A percentile compares a stretch with the other conserved stretches of the same genome.
Evolutionary conservation across 2,113 vertebrate species (phyloP).

Genomic region (Jaculus jaculus): DNA sequence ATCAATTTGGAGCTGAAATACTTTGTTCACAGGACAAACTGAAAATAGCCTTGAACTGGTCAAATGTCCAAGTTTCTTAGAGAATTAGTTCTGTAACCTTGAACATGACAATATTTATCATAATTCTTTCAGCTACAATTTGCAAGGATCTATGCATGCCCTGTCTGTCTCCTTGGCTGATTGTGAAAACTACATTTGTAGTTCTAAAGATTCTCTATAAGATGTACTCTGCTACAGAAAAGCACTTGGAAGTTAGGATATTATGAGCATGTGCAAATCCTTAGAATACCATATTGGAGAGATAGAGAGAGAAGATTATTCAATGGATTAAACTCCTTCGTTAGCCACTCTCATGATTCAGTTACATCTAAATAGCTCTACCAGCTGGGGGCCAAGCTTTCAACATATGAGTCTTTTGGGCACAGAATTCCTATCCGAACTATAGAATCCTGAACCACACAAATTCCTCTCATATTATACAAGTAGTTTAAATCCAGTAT

Average conservation of each 20-base stretch:
- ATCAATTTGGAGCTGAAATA: background rate
- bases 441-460: background rate
- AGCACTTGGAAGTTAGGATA: background rate
- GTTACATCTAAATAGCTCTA: background rate
- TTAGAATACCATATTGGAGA: background rate
- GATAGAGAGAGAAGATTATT: background rate
- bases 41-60: background rate
- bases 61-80: background rate
- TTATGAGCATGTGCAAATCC: background rate
- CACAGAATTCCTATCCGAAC: background rate
- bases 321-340: background rate
- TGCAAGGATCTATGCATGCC: background rate
- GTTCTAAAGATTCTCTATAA: constrained; percentile 11
- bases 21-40: background rate
- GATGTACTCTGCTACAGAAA: background rate
- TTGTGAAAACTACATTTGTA: background rate
- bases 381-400: background rate
- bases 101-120: background rate
- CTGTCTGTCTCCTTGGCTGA: background rate
- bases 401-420: background rate
- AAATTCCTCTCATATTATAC: background rate
- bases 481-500: background rate
- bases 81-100: background rate
- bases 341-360: background rate
- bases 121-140: background rate